Base-by-base conservation (phyloP, 2,888 invertebrate species). In the Cryptophagus acutangulus region DNA sequence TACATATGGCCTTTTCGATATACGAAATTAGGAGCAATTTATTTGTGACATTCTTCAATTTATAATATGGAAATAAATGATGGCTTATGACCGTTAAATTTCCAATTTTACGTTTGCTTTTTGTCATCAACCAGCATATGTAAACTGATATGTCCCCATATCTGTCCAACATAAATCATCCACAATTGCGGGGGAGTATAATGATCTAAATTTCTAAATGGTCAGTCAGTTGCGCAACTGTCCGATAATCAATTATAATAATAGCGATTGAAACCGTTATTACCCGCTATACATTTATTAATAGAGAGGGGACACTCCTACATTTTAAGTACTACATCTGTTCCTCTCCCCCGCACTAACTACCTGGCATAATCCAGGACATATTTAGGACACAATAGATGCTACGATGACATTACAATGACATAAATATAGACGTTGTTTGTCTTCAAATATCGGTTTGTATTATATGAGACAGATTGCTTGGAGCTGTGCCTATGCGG, bases 401-500 rank as follows among this genome's bases (percentile, higher is more conserved):
- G 58, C 57, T 55, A 62, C 60, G 63, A 63, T 64, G 66, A 66
- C 67, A 66, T 66, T 65, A 65, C 63, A 65, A 68, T 68, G 67
- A 68, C 68, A 67, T 65, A 67, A 67, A 67, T 67, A 65, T 67
- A 65, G 61, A 57, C 54, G 60, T 56, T 63, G 64, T 67, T 65
- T 66, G 66, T 67, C 65, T 67, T 62, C 52, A 47, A 58, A 61
- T 58, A 62, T 63, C 58, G 56, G 58, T 51, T 57, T 51, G 58
- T 50, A 62, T 62, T 62, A 59, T 59, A 28, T 10, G 46, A 48
- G 25, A 41, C 38, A 37, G 55, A 54, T 54, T 47, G 58, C 53
- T 60, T 60, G 60, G 59, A 62, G 57, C 53, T 45, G 54, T 62
- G 62, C 63, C 63, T 62, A 62, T 61, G 62, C 63, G 64, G 64